Evolutionary conservation across 2,888 invertebrate species (phyloP), one percentile per base, ranked within the genome.

Genomic region (Pyrochroa serraticornis): DNA sequence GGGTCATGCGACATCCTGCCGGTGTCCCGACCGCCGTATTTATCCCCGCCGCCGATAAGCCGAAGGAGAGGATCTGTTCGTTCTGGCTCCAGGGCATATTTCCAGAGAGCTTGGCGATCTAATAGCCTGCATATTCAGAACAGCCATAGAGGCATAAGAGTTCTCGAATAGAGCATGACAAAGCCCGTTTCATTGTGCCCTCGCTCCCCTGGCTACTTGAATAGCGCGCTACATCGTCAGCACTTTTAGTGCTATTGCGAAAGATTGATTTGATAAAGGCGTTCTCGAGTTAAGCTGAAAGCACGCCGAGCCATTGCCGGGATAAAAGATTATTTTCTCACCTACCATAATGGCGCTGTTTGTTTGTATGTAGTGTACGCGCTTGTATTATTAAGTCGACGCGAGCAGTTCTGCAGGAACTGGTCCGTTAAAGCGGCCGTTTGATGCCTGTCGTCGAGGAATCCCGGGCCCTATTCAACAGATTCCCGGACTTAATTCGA

Each of bases 251-350:
- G 71, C 72, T 72, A 73, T 74, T 75, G 69, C 70, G 66, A 73
- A 72, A 76, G 78, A 78, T 77, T 77, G 75, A 78, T 77, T 77
- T 74, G 78, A 78, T 78, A 77, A 76, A 73, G 76, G 75, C 75
- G 73, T 74, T 71, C 69, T 75, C 69, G 63, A 68, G 68, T 67
- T 70, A 65, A 63, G 62, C 64, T 68, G 71, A 73, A 72, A 71
- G 71, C 69, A 62, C 60, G 58, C 60, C 62, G 54, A 58, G 60
- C 52, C 62, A 63, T 63, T 41, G 46, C 55, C 64, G 48, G 66
- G 69, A 71, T 70, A 68, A 71, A 69, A 67, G 67, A 67, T 65
- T 66, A 71, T 67, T 67, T 67, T 67, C 65, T 66, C 66, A 67
- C 70, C 65, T 68, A 56, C 47, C 46, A 61, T 63, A 51, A 56